A percentile compares a stretch with the other conserved stretches of the same genome.
Conservation (phyloP, 2,888 invertebrate genomes). For the Limenitis camilla region DNA sequence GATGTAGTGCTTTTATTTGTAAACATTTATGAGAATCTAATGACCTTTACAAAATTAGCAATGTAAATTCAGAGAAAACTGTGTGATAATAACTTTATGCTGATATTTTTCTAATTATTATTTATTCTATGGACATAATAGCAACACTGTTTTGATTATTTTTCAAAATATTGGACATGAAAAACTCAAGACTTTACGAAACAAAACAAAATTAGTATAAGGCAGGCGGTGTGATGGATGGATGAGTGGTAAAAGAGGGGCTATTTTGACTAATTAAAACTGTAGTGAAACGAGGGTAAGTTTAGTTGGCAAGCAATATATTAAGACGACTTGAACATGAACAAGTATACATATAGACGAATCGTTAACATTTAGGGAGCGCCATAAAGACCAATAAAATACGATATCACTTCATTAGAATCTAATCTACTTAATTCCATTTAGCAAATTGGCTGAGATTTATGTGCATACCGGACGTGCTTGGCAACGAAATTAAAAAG, state of each 20-base stretch:
- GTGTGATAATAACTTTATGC: neutral
- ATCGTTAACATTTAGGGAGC: neutral
- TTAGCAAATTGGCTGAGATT: constrained; percentile 5
- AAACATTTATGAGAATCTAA: neutral
- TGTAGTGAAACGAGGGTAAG: neutral
- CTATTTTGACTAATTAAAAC: neutral
- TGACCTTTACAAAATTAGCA: constrained; percentile 12
- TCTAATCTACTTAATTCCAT: constrained; percentile 3
- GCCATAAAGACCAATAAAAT: neutral
- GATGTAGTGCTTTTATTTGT: neutral
- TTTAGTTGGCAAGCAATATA: neutral
- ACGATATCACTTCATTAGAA: neutral
- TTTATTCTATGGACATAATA: too few relatives aligned
- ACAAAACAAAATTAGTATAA: too few relatives aligned
- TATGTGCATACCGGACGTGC: neutral
- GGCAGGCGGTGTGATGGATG: too few relatives aligned
- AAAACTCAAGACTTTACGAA: too few relatives aligned
- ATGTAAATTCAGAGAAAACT: constrained; percentile 8
- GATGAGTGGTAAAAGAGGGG: neutral
- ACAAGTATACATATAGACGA: neutral
- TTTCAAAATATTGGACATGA: too few relatives aligned
- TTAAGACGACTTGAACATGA: too few relatives aligned
- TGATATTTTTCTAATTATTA: neutral
- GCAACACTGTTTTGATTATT: too few relatives aligned
- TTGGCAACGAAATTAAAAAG: too few relatives aligned